phyloP scores from a whole-genome alignment of 2,797 vertebrate species.

The Tragopan temminckii region DNA sequence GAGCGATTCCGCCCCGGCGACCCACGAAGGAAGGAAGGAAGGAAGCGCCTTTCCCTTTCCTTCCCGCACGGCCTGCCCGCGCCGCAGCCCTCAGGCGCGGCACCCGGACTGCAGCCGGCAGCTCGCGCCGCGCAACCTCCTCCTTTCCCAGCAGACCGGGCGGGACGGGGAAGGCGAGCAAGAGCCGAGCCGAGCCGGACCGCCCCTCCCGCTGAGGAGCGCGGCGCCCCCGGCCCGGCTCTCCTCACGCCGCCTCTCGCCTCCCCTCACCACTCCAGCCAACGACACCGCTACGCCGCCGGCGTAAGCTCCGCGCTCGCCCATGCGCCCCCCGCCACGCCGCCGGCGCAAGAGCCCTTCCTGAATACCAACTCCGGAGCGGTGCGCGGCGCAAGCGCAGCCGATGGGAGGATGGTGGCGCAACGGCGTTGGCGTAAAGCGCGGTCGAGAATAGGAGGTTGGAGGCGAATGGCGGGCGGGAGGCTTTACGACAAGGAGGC shows the following conservation, averaged over 20 bases:
- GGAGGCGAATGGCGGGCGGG: not conserved
- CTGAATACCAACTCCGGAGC: conserved; percentile 30
- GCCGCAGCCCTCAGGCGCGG: not conserved
- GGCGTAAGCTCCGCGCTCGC: not conserved
- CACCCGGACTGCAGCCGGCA: no score
- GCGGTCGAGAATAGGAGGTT: conserved; percentile 19
- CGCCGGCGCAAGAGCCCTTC: not conserved
- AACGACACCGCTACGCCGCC: no score
- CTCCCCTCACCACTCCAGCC: no score
- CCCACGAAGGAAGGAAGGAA: not conserved
- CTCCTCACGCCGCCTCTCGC: no score
- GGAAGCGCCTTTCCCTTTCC: not conserved
- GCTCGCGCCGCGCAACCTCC: no score
- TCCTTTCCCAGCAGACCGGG: not conserved
- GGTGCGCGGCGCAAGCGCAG: conserved; percentile 19
- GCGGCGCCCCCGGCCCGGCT: not conserved
- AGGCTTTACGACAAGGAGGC: not conserved
- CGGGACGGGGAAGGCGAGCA: fast-evolving
- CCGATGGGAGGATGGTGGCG: not conserved
- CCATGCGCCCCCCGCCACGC: not conserved
- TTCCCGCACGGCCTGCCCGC: not conserved
- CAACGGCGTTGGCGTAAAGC: conserved; percentile 30
- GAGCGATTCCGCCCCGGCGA: not conserved
- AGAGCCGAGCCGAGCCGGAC: fast-evolving
- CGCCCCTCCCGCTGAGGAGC: no score